Conservation (phyloP, 92 coral and sea anemone genomes). For the Phymanthus crucifer region DNA sequence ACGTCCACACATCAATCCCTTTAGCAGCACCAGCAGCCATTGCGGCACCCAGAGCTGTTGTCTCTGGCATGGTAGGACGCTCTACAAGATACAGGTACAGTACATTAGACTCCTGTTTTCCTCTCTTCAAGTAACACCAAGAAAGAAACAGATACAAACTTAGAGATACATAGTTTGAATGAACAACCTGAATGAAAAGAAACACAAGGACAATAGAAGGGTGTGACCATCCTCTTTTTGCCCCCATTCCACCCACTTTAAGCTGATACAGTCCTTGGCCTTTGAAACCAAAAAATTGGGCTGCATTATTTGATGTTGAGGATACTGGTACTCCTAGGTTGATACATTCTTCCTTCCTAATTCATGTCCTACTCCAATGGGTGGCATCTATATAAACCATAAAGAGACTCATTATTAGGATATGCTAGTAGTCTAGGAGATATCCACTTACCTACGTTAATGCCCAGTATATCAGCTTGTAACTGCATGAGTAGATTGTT, state of each 20-base stretch:
- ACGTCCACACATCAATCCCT: constrained; percentile 87
- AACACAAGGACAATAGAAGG: not conserved
- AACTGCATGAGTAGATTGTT: constrained; percentile 93
- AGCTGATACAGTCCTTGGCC: too few species aligned
- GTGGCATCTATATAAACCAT: not conserved
- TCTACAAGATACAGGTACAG: constrained; percentile 44
- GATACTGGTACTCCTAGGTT: too few species aligned
- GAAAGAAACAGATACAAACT: not conserved
- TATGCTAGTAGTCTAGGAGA: not conserved
- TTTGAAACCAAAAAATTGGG: too few species aligned
- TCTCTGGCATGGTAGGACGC: constrained; percentile 99
- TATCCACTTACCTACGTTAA: constrained; percentile 74
- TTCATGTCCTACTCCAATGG: not conserved
- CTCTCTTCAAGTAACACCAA: not conserved
- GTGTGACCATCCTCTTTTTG: too few species aligned
- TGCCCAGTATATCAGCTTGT: constrained; percentile 96
- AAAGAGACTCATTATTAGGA: not conserved
- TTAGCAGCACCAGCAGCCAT: constrained; percentile 99
- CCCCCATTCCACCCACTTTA: too few species aligned
- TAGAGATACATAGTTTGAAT: too few species aligned
- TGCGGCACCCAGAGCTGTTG: constrained; percentile 98
- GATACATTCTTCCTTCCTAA: too few species aligned
- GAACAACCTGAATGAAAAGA: not conserved
- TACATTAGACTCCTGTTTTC: not conserved
- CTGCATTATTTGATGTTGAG: too few species aligned